Evolutionary conservation across 2,113 vertebrate genomes (phyloP).

Genomic region (Fregata magnificens): DNA sequence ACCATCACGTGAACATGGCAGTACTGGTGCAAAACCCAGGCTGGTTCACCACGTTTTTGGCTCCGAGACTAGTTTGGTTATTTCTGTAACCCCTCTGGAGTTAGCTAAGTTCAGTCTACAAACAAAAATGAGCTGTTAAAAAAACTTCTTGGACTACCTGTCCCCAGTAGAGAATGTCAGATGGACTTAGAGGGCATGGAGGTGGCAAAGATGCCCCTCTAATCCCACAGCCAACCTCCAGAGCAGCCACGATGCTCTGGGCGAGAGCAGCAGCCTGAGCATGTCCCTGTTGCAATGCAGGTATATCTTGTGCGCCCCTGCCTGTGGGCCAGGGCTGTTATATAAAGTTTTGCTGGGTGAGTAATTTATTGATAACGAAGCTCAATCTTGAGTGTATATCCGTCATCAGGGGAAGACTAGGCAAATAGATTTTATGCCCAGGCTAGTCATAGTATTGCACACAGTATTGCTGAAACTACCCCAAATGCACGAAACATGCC

Average conservation of each 20-base stretch:
- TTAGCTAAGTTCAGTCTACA: accelerated
- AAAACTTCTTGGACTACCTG: not conserved
- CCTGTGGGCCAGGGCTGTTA: not conserved
- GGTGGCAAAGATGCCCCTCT: not conserved
- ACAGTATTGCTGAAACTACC: not conserved
- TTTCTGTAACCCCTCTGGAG: not conserved
- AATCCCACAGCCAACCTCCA: not conserved
- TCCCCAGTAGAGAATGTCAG: not conserved
- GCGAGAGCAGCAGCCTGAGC: not conserved
- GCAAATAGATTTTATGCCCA: not conserved
- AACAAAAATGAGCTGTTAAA: not conserved
- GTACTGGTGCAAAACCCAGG: not conserved
- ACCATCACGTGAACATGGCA: accelerated
- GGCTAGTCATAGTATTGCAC: not conserved
- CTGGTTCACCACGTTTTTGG: accelerated
- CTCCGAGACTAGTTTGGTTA: accelerated
- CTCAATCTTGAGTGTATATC: not conserved
- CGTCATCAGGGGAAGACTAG: not conserved
- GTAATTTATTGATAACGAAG: not conserved
- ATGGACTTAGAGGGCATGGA: not conserved
- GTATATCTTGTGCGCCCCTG: not conserved
- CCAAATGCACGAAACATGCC: not conserved
- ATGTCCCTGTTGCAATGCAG: not conserved
- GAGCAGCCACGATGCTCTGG: not conserved
- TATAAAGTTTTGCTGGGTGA: not conserved